Conservation (phyloP, 2,888 invertebrate genomes). For the Eledona agricola region DNA sequence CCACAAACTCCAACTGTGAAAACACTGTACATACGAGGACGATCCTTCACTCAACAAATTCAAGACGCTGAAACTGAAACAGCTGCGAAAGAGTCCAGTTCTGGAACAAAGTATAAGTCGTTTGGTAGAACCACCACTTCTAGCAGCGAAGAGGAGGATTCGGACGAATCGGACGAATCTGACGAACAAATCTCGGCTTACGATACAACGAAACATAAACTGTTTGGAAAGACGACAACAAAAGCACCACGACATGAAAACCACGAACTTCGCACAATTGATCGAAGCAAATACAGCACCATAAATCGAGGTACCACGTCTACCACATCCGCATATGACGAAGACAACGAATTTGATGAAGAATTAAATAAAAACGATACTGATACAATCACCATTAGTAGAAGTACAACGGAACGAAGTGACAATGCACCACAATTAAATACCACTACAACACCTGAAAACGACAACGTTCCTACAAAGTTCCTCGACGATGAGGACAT, state of each 20-base stretch:
- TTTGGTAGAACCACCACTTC: constrained; percentile 8
- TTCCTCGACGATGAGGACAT: too few species aligned
- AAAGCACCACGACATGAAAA: not conserved
- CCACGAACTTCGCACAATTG: constrained; percentile 12
- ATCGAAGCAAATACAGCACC: constrained; percentile 27
- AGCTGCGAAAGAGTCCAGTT: not conserved
- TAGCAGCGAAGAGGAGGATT: too few species aligned
- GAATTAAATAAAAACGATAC: constrained; percentile 23
- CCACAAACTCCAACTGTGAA: constrained; percentile 13
- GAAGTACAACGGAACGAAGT: constrained; percentile 2
- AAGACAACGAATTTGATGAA: not conserved
- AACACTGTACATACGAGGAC: constrained; percentile 24
- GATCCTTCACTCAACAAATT: constrained; percentile 20
- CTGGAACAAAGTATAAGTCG: not conserved
- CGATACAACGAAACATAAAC: constrained; percentile 2
- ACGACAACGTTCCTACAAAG: too few species aligned
- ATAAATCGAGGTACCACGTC: constrained; percentile 28
- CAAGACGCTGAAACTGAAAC: constrained; percentile 9
- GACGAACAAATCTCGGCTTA: too few species aligned
- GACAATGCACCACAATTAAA: too few species aligned
- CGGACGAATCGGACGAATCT: too few species aligned
- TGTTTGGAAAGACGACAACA: constrained; percentile 2
- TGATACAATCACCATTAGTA: constrained; percentile 7
- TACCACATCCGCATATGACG: constrained; percentile 52
- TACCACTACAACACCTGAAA: too few species aligned